Conservation (phyloP, 2,888 invertebrate species). For the Cephus nigrinus region DNA sequence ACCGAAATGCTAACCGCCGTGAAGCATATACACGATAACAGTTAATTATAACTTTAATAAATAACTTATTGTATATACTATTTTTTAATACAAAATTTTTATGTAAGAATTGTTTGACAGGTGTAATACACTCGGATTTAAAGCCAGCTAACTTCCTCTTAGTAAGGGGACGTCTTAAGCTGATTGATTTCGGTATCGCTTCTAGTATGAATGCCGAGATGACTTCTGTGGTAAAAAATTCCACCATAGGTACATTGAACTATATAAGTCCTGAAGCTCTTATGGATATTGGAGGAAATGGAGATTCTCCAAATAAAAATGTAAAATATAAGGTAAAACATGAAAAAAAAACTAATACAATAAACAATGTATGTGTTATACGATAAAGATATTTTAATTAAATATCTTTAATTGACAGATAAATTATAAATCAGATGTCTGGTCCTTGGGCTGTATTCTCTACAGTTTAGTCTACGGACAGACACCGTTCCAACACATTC, state of each 20-base stretch:
- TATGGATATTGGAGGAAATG: slow-evolving; percentile 70
- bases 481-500: slow-evolving; percentile 91
- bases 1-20: slow-evolving; percentile 94
- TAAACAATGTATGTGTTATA: neutral
- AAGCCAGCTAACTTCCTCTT: slow-evolving; percentile 97
- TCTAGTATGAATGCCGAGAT: slow-evolving; percentile 87
- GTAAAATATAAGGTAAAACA: slow-evolving; percentile 46
- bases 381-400: slow-evolving; percentile 11
- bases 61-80: neutral
- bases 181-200: slow-evolving; percentile 98
- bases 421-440: slow-evolving; percentile 93
- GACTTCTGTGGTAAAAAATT: slow-evolving; percentile 87
- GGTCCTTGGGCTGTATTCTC: slow-evolving; percentile 97
- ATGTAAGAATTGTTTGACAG: slow-evolving; percentile 66
- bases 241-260: slow-evolving; percentile 89
- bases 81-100: neutral
- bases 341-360: neutral
- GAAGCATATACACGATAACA: slow-evolving; percentile 88
- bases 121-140: slow-evolving; percentile 95
- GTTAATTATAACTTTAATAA: slow-evolving; percentile 64
- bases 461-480: slow-evolving; percentile 91
- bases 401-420: slow-evolving; percentile 71
- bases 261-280: slow-evolving; percentile 97
- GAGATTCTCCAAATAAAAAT: slow-evolving; percentile 58
- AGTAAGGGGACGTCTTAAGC: slow-evolving; percentile 85